Conservation (phyloP, 1,140 invertebrate species). For the Macrostomum lignano region DNA sequence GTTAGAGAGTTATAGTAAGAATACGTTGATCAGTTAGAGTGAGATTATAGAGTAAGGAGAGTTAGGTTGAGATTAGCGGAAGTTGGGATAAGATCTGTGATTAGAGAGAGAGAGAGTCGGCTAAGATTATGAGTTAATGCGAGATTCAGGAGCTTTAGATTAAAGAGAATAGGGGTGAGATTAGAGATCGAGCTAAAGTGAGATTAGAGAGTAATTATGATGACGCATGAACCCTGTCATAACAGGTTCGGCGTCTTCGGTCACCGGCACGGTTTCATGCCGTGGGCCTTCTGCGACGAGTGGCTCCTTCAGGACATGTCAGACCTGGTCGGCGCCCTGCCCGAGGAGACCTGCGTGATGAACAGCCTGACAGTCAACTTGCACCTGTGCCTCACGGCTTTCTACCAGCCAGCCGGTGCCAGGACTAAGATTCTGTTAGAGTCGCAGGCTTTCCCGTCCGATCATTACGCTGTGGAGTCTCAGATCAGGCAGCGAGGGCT, state of each 20-base stretch:
- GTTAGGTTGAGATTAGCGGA: too few species aligned
- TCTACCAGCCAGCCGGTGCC: conserved; percentile 32
- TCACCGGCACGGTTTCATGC: conserved; percentile 27
- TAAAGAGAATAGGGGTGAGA: not conserved
- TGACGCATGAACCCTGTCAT: too few species aligned
- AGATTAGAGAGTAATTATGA: too few species aligned
- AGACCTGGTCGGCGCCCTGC: conserved; percentile 12
- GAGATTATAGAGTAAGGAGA: too few species aligned
- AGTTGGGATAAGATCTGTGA: too few species aligned
- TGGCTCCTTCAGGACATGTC: conserved; percentile 23
- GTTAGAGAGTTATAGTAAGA: conserved; percentile 6
- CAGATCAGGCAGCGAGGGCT: conserved; percentile 32
- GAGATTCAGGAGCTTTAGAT: conserved; percentile 2
- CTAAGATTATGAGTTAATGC: too few species aligned
- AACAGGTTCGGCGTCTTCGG: conserved; percentile 27
- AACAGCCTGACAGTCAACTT: conserved; percentile 34
- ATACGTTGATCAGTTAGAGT: too few species aligned
- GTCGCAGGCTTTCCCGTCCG: conserved; percentile 34
- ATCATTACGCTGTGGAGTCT: conserved; percentile 35
- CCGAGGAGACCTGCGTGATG: conserved; percentile 31
- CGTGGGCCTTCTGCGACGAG: conserved; percentile 31
- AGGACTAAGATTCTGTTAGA: conserved; percentile 35
- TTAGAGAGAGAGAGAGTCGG: too few species aligned
- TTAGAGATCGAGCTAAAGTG: conserved; percentile 6
- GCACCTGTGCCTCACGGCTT: conserved; percentile 31